phyloP scores from a whole-genome alignment of 2,797 vertebrate species.

The Taenioides sp. region DNA sequence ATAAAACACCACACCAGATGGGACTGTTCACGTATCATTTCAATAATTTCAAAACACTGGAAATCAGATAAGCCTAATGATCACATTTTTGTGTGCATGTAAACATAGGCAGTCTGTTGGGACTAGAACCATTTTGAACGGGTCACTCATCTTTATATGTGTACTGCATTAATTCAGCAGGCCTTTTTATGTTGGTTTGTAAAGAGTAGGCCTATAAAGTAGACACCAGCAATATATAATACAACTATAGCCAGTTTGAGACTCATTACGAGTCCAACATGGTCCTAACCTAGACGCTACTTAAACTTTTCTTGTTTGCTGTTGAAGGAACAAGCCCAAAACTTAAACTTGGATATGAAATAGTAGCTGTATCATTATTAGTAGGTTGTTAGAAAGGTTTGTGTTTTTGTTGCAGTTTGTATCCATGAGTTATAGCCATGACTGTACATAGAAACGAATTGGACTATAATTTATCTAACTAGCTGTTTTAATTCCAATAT shows the following conservation, averaged over 20 bases:
- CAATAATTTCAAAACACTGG: too few relatives aligned
- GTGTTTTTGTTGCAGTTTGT: not conserved
- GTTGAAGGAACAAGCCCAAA: not conserved
- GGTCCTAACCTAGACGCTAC: not conserved
- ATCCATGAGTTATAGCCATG: not conserved
- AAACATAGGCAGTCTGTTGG: not conserved
- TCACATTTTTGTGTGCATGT: not conserved
- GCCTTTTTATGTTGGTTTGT: not conserved
- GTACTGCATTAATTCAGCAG: not conserved
- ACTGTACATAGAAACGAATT: too few relatives aligned
- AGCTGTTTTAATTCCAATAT: not conserved
- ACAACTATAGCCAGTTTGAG: not conserved
- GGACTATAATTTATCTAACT: too few relatives aligned
- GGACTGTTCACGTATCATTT: too few relatives aligned
- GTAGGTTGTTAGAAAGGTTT: not conserved
- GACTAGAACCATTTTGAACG: not conserved
- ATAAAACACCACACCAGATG: too few relatives aligned
- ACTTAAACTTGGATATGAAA: not conserved
- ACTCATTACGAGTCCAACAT: not conserved
- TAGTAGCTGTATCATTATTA: too few relatives aligned
- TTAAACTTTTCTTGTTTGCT: not conserved
- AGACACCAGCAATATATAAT: not conserved
- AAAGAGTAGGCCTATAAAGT: not conserved
- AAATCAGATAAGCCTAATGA: not conserved
- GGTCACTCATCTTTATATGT: not conserved